Evolutionary conservation across 2,797 vertebrate genomes (phyloP), one percentile per base, ranked within the genome.

Genomic region (Myiotriccus ornatus): DNA sequence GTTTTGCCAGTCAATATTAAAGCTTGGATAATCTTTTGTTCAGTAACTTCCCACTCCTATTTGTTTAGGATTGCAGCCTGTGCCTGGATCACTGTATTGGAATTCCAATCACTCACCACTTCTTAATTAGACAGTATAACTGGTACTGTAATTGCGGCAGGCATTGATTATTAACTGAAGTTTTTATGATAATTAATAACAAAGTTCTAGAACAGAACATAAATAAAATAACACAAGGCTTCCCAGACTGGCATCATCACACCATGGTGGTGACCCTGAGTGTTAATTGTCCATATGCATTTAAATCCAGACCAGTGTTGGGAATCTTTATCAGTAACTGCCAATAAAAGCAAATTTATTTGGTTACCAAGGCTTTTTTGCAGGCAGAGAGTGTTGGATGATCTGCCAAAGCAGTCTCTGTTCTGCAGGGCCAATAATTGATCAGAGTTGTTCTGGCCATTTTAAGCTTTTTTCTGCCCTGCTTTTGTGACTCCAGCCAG

Each of bases 1-100:
- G 94, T 97, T 97, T 97, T 97, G 96, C 95, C 97, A 97, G 97
- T 96, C 95, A 93, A 97, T 97, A 92, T 93, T 95, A 94, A 76
- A 96, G 93, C 95, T 97, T 55, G 95, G 95, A 96, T 96, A 97
- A 97, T 95, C 91, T 96, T 97, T 93, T 96, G 80, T 97, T 96
- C 93, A 59, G 91, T 86, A 92, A 89, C 95, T 97, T 97, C 90
- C 95, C 49, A 34, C 96, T 93, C 41, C 30, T 94, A 19, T 97
- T 97, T 97, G 91, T 95, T 97, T 95, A 87, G 97, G 91, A 97
- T 90, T 94, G 92, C 93, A 97, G 95, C 95, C 97, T 64, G 27
- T 57, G 97, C 89, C 81, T 94, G 49, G 73, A 87, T 92, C 75
- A 88, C 84, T 52, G 37, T 95, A 78, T 95, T 97, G 95, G 95